phyloP scores from a whole-genome alignment of 2,113 vertebrate genomes.

The Mola mola region DNA sequence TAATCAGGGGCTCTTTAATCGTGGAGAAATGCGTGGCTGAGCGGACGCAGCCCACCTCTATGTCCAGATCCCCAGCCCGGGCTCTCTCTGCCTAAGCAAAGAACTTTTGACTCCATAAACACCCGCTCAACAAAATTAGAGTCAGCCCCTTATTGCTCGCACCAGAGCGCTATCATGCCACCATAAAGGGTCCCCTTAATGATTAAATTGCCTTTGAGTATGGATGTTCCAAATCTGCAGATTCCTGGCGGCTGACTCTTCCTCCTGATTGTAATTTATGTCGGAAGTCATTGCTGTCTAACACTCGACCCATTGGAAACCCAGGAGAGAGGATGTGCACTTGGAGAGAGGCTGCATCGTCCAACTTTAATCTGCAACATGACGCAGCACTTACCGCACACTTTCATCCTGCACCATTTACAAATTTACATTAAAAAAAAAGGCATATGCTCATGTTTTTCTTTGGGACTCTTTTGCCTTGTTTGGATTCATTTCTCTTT shows the following conservation, averaged over 20 bases:
- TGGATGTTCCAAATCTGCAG: conserved; percentile 79
- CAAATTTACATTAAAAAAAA: too few species aligned
- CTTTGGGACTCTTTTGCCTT: too few species aligned
- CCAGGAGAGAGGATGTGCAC: conserved; percentile 52
- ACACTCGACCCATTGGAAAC: conserved; percentile 42
- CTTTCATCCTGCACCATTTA: conserved; percentile 2
- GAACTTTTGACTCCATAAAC: conserved; percentile 89
- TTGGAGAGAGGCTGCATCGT: background rate
- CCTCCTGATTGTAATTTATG: conserved; percentile 81
- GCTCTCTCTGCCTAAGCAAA: conserved; percentile 80
- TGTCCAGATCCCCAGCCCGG: conserved; percentile 72
- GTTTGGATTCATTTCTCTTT: too few species aligned
- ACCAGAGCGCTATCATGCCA: conserved; percentile 56
- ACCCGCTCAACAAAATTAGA: conserved; percentile 82
- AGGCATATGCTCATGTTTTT: too few species aligned
- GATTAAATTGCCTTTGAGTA: conserved; percentile 83
- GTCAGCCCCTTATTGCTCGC: conserved; percentile 75
- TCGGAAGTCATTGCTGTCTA: conserved; percentile 77
- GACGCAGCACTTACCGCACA: conserved; percentile 10
- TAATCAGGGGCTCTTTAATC: conserved; percentile 89
- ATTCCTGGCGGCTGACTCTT: conserved; percentile 82
- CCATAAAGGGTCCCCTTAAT: conserved; percentile 78
- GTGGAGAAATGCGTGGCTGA: conserved; percentile 81
- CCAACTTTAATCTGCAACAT: conserved; percentile 9
- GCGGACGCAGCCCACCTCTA: conserved; percentile 59